These are phyloP conservation scores for Lepidurus arcticus DNA, from an alignment of 1,140 invertebrate genomes.

Conservation along the genomic window DNA sequence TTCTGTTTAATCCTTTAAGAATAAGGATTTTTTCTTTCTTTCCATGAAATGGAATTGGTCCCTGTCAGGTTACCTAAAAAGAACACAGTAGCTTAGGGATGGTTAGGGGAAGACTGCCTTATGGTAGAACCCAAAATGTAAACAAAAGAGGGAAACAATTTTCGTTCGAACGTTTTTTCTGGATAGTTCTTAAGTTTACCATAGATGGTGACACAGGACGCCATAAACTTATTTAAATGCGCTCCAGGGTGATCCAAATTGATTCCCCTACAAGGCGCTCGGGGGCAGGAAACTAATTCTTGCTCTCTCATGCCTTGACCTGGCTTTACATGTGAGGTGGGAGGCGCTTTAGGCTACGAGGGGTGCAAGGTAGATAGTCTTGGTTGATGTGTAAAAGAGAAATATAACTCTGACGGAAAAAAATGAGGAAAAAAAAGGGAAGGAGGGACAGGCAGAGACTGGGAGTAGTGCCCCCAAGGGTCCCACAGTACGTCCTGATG, in stretches of 20 bases:
- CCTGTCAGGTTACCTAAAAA: too few relatives aligned
- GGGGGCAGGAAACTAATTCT: not conserved
- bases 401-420: not conserved
- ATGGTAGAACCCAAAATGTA: too few relatives aligned
- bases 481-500: not conserved
- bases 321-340: not conserved
- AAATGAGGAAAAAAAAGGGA: not conserved
- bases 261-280: not conserved
- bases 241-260: not conserved
- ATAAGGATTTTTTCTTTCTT: too few relatives aligned
- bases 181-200: too few relatives aligned
- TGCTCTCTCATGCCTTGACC: not conserved
- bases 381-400: not conserved
- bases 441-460: not conserved
- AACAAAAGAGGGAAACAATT: too few relatives aligned
- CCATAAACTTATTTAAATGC: not conserved
- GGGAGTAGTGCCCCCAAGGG: constrained; percentile 13
- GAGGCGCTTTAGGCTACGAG: not conserved
- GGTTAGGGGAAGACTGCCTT: too few relatives aligned
- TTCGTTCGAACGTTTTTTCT: too few relatives aligned
- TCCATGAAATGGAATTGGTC: too few relatives aligned
- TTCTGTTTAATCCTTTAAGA: too few relatives aligned
- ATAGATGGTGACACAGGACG: too few relatives aligned
- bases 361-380: too few relatives aligned
- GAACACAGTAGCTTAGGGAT: too few relatives aligned